Evolutionary conservation across 2,113 vertebrate species (phyloP).

Genomic region (Triplophysa tibetana): DNA sequence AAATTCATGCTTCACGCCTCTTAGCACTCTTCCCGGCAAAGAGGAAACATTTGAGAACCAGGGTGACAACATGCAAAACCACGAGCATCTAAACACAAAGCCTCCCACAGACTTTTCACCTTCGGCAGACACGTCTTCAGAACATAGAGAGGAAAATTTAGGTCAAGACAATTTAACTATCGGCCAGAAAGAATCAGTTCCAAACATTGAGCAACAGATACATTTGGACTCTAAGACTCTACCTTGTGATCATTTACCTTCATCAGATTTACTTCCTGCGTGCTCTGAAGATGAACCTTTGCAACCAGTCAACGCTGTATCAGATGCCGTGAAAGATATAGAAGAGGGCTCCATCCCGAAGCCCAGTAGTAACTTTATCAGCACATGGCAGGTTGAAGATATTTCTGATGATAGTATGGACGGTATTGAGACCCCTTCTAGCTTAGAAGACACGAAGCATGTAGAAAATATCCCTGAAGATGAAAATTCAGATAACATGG

Average conservation of each 20-base stretch:
- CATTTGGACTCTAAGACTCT: neutral
- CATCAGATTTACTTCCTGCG: neutral
- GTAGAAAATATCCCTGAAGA: slow-evolving; percentile 7
- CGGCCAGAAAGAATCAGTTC: neutral
- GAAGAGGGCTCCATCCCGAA: neutral
- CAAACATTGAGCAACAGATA: neutral
- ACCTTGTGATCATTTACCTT: no score
- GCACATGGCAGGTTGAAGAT: neutral
- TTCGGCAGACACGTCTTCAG: neutral
- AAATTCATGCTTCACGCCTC: neutral
- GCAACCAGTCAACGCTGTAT: neutral
- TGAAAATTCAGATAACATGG: neutral
- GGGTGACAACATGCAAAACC: neutral
- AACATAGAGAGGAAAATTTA: neutral
- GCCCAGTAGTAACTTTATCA: no score
- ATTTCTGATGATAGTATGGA: neutral
- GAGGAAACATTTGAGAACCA: neutral
- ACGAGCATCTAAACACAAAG: neutral
- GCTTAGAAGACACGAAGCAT: neutral
- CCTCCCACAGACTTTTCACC: neutral
- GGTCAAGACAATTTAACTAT: neutral
- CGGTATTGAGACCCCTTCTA: neutral
- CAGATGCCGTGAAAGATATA: neutral
- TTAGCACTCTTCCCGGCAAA: neutral
- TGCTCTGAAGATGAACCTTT: neutral